Evolutionary conservation across 2,888 invertebrate species (phyloP), one percentile per base, ranked within the genome.

Genomic region (Falcaria lacertinaria): DNA sequence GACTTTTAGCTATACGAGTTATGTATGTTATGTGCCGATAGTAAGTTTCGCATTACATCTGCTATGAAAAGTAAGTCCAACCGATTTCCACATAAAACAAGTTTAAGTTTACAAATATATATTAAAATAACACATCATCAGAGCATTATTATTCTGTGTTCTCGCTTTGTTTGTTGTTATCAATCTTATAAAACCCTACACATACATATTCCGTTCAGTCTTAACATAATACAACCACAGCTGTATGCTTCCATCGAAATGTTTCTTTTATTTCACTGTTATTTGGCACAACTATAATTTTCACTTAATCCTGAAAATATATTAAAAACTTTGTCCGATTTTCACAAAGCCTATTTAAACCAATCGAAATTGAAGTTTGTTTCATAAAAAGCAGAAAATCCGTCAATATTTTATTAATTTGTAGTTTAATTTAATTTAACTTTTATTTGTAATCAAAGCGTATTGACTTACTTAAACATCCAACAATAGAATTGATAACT

Each of bases 201-300:
- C 67, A 69, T 59, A 65, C 54, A 48, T 60, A 65, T 60, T 60
- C 53, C 66, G 66, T 66, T 81, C 80, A 81, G 82, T 81, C 82
- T 82, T 81, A 72, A 65, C 67, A 65, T 58, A 58, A 59, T 66
- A 34, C 15, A 37, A 36, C n/a, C 37, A 22, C 8, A 2, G 15
- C 37, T 42, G 38, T 37, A 41, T 47, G 34, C 44, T 42, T 37
- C 37, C 37, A 37, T 37, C 16, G 4, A 5, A 37, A 37, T 15
- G 8, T 8, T 4, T 13, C 22, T 22, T 2, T 37, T 22, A 19
- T 15, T 4, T 11, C 13, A 13, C 13, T 34, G 2, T 19, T 15
- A 15, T 37, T 37, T 37, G 22, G 37, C 37, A 37, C 37, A 37
- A 25, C 25, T 7, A 22, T 36, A 22, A 19, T 4, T 2, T 19